phyloP scores from a whole-genome alignment of 2,113 vertebrate genomes.

The Heterotilapia buettikoferi region DNA sequence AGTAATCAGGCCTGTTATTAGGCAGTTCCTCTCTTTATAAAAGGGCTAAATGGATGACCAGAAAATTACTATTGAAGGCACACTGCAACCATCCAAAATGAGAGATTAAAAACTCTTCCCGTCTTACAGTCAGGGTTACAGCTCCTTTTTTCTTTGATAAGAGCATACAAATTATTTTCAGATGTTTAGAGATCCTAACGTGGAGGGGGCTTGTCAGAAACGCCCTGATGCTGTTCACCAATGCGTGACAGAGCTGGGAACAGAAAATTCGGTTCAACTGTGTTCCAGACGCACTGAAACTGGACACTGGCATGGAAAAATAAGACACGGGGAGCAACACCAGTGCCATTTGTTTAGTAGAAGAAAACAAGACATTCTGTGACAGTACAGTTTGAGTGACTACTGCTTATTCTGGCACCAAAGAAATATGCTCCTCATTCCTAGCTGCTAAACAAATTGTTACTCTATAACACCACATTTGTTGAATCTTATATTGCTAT shows the following conservation, averaged over 20 bases:
- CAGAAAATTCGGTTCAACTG: constrained; percentile 26
- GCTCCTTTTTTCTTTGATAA: not conserved
- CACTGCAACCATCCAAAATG: not conserved
- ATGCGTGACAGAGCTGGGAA: constrained; percentile 9
- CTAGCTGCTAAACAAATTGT: not conserved
- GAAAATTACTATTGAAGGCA: constrained; percentile 3
- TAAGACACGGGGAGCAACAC: constrained; percentile 10
- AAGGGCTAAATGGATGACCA: not conserved
- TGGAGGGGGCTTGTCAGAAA: not conserved
- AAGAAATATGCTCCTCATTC: not conserved
- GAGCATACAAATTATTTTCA: not conserved
- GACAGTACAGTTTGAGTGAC: not conserved
- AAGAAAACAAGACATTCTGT: not conserved
- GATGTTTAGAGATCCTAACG: not conserved
- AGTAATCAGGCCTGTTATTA: constrained; percentile 50
- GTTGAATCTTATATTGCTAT: not conserved
- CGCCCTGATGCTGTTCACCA: not conserved
- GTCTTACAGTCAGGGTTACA: not conserved
- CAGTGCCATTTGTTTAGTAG: not conserved
- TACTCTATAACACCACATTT: not conserved
- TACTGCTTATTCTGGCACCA: not conserved
- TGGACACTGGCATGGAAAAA: constrained; percentile 47
- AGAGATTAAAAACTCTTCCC: not conserved
- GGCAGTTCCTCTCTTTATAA: constrained; percentile 15
- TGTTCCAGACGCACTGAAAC: constrained; percentile 33